A percentile compares a stretch with the other conserved stretches of the same genome.
These are phyloP conservation scores for Garrulus glandarius DNA, from an alignment of 2,797 vertebrate species.

Conservation along the genomic window DNA sequence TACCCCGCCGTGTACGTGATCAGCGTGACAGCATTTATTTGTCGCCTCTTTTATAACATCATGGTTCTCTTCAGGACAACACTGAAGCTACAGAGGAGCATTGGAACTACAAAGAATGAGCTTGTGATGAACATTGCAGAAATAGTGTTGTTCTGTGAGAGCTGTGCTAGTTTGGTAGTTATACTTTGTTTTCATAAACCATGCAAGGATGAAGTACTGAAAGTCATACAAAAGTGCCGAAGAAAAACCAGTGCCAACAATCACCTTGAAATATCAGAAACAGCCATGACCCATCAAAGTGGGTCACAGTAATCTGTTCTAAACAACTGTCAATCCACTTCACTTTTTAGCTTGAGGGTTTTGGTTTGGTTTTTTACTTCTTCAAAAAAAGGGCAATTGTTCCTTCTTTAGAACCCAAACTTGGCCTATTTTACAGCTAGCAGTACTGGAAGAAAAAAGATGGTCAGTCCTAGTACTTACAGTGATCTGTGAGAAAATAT, in stretches of 20 bases:
- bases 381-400: not conserved
- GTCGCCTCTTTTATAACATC: conserved; percentile 75
- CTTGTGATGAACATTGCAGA: conserved; percentile 77
- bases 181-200: conserved; percentile 73
- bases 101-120: not conserved
- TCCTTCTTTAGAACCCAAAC: not conserved
- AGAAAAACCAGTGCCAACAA: not conserved
- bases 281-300: not conserved
- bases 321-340: not conserved
- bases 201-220: conserved; percentile 58
- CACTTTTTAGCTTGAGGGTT: not conserved
- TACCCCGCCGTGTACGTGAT: conserved; percentile 19
- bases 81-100: not conserved
- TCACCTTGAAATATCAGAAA: conserved; percentile 56
- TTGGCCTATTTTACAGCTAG: not conserved
- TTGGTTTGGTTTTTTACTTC: not conserved
- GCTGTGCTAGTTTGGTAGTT: conserved; percentile 70
- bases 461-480: not conserved
- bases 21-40: conserved; percentile 22
- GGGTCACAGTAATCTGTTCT: not conserved
- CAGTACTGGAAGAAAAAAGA: not conserved
- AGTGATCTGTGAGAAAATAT: not conserved
- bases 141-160: conserved; percentile 77
- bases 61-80: conserved; percentile 69
- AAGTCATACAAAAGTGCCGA: conserved; percentile 38